Evolutionary conservation across 2,888 invertebrate species (phyloP).

Genomic region (Drosophila robusta): DNA sequence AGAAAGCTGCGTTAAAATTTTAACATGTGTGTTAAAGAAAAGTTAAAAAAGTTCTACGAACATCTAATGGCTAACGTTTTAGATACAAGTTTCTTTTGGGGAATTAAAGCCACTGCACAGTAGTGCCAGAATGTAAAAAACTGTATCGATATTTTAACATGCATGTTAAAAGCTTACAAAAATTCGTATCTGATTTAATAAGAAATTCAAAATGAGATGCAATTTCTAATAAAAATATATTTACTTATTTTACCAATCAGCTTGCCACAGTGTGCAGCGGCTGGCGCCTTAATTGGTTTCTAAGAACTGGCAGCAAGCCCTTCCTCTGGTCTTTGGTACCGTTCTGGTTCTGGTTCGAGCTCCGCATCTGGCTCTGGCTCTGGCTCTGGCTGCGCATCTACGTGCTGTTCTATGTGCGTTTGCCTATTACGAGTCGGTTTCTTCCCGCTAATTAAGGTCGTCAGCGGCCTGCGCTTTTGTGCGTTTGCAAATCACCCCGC

Average conservation of each 20-base stretch:
- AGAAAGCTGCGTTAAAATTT: background rate
- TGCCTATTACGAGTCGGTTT: constrained; percentile 54
- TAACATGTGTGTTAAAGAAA: background rate
- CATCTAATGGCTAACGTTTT: background rate
- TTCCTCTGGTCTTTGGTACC: constrained; percentile 48
- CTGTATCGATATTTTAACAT: no score
- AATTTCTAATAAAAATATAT: background rate
- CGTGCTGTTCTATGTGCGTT: constrained; percentile 53
- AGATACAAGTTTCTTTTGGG: no score
- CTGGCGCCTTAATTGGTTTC: constrained; percentile 77
- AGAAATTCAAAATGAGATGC: background rate
- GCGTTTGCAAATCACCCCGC: constrained; percentile 79
- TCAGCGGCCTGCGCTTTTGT: constrained; percentile 67
- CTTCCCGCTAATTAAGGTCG: constrained; percentile 81
- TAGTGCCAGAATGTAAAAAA: no score
- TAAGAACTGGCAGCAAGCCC: constrained; percentile 66
- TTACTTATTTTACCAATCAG: background rate
- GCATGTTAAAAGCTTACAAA: no score
- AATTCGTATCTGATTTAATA: no score
- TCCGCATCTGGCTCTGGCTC: constrained; percentile 10
- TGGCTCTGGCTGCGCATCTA: constrained; percentile 23
- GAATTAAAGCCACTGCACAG: no score
- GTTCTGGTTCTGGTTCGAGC: constrained; percentile 40
- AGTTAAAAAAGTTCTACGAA: background rate
- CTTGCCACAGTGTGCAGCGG: constrained; percentile 50